A percentile compares a stretch with the other conserved stretches of the same genome.
These are phyloP conservation scores for Nomada hirtipes DNA, from an alignment of 2,888 invertebrate species.

Conservation along the genomic window DNA sequence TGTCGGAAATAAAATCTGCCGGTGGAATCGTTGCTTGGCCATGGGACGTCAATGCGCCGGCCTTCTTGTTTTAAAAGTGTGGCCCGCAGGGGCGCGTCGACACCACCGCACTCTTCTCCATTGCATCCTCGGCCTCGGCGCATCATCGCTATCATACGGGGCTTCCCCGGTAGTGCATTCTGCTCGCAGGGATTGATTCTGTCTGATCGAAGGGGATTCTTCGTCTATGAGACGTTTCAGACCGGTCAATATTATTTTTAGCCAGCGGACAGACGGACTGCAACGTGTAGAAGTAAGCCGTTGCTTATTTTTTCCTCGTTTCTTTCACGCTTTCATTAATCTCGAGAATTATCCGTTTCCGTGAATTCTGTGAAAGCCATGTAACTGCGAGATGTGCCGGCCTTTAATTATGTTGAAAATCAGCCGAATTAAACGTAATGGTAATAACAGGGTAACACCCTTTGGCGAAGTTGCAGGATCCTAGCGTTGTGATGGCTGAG, in stretches of 20 bases:
- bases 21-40: slow-evolving; percentile 63
- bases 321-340: no score
- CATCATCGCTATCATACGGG: slow-evolving; percentile 63
- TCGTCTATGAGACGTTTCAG: slow-evolving; percentile 52
- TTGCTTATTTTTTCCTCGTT: no score
- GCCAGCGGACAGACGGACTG: no score
- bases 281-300: no score
- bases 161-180: slow-evolving; percentile 66
- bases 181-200: slow-evolving; percentile 26
- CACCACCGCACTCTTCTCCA: slow-evolving; percentile 29
- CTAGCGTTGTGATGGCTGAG: no score
- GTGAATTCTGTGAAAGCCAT: no score
- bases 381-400: no score
- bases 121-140: slow-evolving; percentile 25
- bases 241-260: slow-evolving; percentile 36
- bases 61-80: slow-evolving; percentile 62
- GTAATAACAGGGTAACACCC: no score
- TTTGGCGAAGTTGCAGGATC: no score
- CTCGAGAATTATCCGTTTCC: no score
- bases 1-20: slow-evolving; percentile 79
- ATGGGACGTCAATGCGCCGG: slow-evolving; percentile 60
- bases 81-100: slow-evolving; percentile 58
- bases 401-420: no score
- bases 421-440: no score
- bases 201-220: slow-evolving; percentile 67